These are phyloP conservation scores for Melopsittacus undulatus DNA, from an alignment of 2,797 vertebrate genomes.

Conservation along the genomic window DNA sequence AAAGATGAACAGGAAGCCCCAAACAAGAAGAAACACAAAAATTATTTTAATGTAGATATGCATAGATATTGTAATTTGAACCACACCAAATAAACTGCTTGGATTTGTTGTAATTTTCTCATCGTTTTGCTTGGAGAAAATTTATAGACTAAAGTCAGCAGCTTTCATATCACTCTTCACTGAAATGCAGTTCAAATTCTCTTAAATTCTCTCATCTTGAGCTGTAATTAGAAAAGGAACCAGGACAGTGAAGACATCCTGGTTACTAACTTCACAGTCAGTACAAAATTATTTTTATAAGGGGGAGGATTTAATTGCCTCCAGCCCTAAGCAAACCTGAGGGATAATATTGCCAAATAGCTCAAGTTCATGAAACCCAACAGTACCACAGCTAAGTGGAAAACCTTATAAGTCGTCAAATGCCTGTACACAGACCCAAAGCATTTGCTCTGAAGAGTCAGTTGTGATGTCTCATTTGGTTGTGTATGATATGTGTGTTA, in stretches of 20 bases:
- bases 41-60: neutral
- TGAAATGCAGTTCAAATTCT: neutral
- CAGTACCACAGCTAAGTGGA: neutral
- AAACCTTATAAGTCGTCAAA: constrained; percentile 3
- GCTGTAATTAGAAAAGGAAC: constrained; percentile 5
- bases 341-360: neutral
- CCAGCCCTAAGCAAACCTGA: neutral
- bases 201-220: neutral
- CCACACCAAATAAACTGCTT: neutral
- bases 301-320: neutral
- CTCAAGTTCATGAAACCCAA: constrained; percentile 17
- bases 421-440: neutral
- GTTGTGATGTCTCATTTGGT: neutral
- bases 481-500: neutral
- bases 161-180: neutral
- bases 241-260: neutral
- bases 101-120: constrained; percentile 1
- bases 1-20: neutral
- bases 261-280: neutral
- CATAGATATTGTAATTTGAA: neutral
- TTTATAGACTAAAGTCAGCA: neutral
- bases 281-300: neutral
- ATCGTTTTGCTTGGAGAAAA: neutral
- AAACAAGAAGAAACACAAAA: neutral
- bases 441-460: neutral